Base-by-base conservation (phyloP, 2,113 vertebrate genomes). In the Neogale vison region DNA sequence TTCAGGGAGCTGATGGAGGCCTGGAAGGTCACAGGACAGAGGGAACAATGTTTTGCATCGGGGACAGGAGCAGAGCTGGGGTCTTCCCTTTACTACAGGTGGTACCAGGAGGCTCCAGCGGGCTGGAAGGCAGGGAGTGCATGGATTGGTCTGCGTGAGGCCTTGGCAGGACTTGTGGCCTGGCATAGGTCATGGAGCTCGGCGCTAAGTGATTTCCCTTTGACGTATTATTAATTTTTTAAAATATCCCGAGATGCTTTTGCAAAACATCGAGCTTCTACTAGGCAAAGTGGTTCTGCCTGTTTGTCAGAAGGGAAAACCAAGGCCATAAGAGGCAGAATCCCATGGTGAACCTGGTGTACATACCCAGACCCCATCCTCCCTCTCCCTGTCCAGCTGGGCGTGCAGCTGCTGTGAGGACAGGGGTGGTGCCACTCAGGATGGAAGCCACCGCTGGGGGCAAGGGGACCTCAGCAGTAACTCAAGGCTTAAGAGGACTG, bases 241-340 rank as follows among this genome's bases (percentile, higher is more conserved):
- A 65, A 9, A 72, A 65, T 52, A 89, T 67, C 2, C 20, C 47
- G 59, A 67, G 50, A 42, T 81, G 15, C 11, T 87, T 65, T 81
- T n/a, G 8, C 13, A 85, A 90, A 57, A n/a, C 42, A 1, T 88
- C 52, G 6, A 12, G 29, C 88, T 92, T 84, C 42, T 92, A 0
- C 67, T 63, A 88, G 93, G 34, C 76, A 90, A 69, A 59, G 24
- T 74, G 39, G 55, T 72, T 65, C 65, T 65, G 45, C 42, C 93
- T 94, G 0, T 21, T 93, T 95, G 90, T 92, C 82, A 29, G 26
- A 71, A 97, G 67, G 34, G 36, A 71, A 88, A 71, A 79, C 61
- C 10, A 69, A 84, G 72, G 45, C 57, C 20, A 0, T 61, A 50
- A 88, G 45, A 81, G 85, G 79, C 21, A 42, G 86, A 36, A 80